These are phyloP conservation scores for Propsilocerus akamusi DNA, from an alignment of 1,140 invertebrate species.

Conservation along the genomic window DNA sequence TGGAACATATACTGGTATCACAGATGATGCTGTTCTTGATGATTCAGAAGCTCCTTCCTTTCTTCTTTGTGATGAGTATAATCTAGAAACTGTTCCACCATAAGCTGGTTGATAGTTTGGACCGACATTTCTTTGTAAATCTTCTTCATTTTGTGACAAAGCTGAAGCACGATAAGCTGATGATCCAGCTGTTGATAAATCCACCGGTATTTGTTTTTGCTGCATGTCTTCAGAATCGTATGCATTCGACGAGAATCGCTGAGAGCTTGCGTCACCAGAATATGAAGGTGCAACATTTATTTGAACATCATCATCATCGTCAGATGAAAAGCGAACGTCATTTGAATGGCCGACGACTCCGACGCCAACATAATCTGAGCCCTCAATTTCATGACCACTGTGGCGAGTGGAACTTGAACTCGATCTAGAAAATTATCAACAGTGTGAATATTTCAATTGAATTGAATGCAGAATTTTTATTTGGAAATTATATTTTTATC, in stretches of 20 bases:
- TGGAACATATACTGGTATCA: background rate
- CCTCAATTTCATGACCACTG: background rate
- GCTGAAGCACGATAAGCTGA: background rate
- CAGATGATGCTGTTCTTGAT: background rate
- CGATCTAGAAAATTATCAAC: background rate
- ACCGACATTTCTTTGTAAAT: background rate
- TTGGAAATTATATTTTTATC: too few relatives aligned
- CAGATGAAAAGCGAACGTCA: background rate
- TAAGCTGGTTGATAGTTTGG: background rate
- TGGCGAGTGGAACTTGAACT: background rate
- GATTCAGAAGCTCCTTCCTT: background rate
- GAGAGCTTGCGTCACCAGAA: background rate
- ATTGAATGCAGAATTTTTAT: too few relatives aligned
- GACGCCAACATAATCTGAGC: slow-evolving; percentile 2
- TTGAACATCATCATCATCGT: background rate
- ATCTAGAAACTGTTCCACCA: background rate
- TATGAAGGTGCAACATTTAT: background rate
- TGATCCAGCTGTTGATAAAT: background rate
- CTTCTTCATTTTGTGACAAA: background rate
- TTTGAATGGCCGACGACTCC: background rate
- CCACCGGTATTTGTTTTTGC: background rate
- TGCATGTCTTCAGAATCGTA: background rate
- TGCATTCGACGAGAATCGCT: background rate
- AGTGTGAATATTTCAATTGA: too few relatives aligned
- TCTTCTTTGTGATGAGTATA: background rate